Base-by-base conservation (phyloP, 2,797 vertebrate species). In the Acridotheres tristis region DNA sequence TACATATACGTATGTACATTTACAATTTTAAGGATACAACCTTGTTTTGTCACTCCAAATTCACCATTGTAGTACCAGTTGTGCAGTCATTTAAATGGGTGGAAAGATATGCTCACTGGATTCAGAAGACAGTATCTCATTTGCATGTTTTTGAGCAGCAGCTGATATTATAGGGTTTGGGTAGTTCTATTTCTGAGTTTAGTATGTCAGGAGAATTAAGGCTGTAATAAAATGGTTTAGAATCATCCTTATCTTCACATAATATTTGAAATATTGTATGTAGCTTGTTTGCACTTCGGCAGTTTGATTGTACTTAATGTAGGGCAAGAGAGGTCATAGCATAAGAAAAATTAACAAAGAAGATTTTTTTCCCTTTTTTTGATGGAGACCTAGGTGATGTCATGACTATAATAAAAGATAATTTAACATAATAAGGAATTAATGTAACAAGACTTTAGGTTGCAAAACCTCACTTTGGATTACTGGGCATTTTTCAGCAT, bases 1-100 rank as follows among this genome's bases (percentile, higher is more conserved):
- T 42, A 30, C 7, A 9, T 15, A 3, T 47, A 3, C 42, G 3
- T 11, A 29, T 16, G 14, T n/a, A 25, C 0, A 51, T 20, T 4
- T 18, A 4, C 4, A 21, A 26, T 29, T 74, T 67, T 34, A 74
- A 55, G 27, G 8, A n/a, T 55, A 3, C 5, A 76, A 16, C 16
- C 13, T 74, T 74, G 16, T 48, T 91, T 79, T 59, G 6, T 5
- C 17, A 19, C 17, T 73, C 47, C 34, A 50, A 55, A 85, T 73
- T 51, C 55, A 63, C 21, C 10, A 1, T 2, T 74, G 16, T 26
- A 61, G 13, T 25, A 42, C 8, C 40, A 82, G 16, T 32, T 53
- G 30, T 38, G 23, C 20, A 34, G 8, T 13, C 3, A 13, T 78
- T 87, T 75, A 72, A 81, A 54, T 13, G 13, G 3, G 16, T 43